A percentile compares a stretch with the other conserved stretches of the same genome.
These are phyloP conservation scores for Antigone vipio DNA, from an alignment of 2,113 vertebrate genomes.

Conservation along the genomic window DNA sequence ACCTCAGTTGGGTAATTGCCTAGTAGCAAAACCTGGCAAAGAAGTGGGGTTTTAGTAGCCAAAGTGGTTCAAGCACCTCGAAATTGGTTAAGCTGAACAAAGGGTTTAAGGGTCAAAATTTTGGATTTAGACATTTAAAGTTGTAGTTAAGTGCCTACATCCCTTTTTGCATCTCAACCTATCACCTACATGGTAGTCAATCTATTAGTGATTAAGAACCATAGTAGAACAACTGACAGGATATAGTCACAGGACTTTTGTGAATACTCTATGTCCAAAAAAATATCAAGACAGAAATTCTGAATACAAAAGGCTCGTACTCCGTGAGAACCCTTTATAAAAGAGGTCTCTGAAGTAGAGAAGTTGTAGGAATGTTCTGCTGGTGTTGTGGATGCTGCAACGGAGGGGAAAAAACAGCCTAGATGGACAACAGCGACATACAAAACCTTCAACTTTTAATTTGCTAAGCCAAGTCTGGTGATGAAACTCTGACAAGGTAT, in stretches of 20 bases:
- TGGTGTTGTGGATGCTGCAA: neutral
- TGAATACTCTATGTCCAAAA: neutral
- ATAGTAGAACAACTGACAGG: neutral
- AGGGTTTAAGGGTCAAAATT: neutral
- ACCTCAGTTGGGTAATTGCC: neutral
- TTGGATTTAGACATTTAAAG: neutral
- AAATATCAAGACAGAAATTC: neutral
- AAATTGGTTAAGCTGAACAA: neutral
- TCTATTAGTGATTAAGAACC: neutral
- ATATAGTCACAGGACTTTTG: neutral
- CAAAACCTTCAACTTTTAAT: neutral
- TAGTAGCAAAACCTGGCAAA: neutral
- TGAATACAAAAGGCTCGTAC: neutral
- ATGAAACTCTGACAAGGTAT: neutral
- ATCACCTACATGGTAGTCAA: neutral
- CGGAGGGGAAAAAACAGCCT: neutral
- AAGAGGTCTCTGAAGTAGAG: neutral
- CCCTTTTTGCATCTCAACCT: neutral
- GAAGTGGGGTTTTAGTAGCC: neutral
- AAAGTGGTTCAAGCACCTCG: neutral
- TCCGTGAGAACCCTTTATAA: neutral
- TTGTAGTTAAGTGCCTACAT: neutral
- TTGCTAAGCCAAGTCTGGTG: neutral
- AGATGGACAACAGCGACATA: neutral
- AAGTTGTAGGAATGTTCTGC: neutral